These are phyloP conservation scores for Oasisia sp. DNA, from an alignment of 2,888 invertebrate genomes.

Conservation along the genomic window DNA sequence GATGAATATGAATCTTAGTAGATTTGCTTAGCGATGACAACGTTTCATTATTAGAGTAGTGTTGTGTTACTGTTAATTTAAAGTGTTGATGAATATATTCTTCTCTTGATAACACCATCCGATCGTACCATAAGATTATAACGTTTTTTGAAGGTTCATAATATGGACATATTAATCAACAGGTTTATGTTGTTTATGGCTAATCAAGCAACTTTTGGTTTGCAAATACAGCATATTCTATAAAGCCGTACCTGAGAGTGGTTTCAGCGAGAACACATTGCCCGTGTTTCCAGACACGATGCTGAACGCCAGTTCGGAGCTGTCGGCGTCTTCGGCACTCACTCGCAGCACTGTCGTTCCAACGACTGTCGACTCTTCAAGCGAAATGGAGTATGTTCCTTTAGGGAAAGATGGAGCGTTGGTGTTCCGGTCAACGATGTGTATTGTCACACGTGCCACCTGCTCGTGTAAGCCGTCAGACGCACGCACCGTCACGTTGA, in stretches of 20 bases:
- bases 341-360: constrained; percentile 37
- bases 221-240: neutral
- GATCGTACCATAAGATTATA: no score
- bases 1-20: no score
- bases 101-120: no score
- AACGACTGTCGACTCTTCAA: constrained; percentile 44
- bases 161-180: neutral
- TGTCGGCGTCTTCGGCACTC: constrained; percentile 24
- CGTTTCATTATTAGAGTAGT: no score
- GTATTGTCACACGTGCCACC: neutral
- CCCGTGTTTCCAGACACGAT: constrained; percentile 27
- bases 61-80: no score
- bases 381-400: neutral
- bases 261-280: constrained; percentile 24
- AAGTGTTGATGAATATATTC: no score
- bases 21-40: no score
- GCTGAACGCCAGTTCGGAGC: neutral
- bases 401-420: neutral
- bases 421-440: neutral
- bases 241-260: constrained; percentile 18
- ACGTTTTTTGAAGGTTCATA: neutral
- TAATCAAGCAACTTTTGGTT: neutral
- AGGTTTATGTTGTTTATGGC: neutral
- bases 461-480: neutral
- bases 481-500: neutral